Evolutionary conservation across 1,140 invertebrate species (phyloP), one percentile per base, ranked within the genome.

Genomic region (Thaumetopoea pityocampa): DNA sequence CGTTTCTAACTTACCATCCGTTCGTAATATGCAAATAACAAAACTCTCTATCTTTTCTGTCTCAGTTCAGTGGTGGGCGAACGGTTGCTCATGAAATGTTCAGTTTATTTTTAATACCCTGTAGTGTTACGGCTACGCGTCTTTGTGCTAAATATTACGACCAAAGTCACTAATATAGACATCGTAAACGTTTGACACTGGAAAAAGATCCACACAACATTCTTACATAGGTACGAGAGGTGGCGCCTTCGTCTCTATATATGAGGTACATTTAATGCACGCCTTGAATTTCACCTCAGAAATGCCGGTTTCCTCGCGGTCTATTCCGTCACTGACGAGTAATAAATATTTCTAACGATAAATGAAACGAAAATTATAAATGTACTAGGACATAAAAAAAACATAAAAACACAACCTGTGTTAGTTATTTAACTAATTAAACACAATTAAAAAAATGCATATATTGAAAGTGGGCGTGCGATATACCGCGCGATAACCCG

Each of bases 211-310:
- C 34, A 36, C 14, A 36, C 26, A 23, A 26, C 24, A 8, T 16
- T 19, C 26, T 22, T 40, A 20, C 30, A 30, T 30, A 12, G 6
- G 26, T 16, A 40, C 30, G 17, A 30, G 20, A 18, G 27, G 37
- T 40, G 37, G 37, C 37, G 37, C 37, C 37, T 23, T 27, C 28
- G 35, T 44, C 27, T 20, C 23, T 38, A 36, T 45, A 24, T 34
- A 28, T 45, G 10, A 12, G 5, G 12, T 30, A 33, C 19, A 42
- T 50, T 36, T 49, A 40, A 43, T 37, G 18, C 17, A 24, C 28
- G 19, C 20, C 15, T 19, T 24, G 27, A 41, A 46, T 51, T 46
- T 51, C 49, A 42, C 42, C 35, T 32, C 20, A 41, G 37, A 42
- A 24, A 51, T 41, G 32, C 33, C 26, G 33, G 32, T 46, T 46